A percentile compares a stretch with the other conserved stretches of the same genome.
These are phyloP conservation scores for Tetramorium alpestre DNA, from an alignment of 1,140 invertebrate genomes.

Conservation along the genomic window DNA sequence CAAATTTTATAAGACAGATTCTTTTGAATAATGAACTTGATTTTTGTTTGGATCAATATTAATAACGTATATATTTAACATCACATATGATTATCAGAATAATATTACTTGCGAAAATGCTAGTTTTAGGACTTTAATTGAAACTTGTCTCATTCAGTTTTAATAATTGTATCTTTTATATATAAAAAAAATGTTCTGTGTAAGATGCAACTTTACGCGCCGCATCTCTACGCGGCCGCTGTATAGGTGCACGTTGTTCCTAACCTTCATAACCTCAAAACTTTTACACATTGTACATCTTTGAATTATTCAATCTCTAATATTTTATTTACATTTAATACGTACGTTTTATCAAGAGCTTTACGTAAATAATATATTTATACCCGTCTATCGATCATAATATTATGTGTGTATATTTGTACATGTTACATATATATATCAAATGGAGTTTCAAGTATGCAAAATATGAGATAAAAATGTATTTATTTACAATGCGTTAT, in stretches of 20 bases:
- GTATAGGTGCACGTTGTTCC: neutral
- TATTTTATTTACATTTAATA: neutral
- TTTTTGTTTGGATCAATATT: too few relatives aligned
- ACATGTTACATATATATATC: too few relatives aligned
- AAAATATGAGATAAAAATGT: too few relatives aligned
- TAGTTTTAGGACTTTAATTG: neutral
- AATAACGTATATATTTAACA: too few relatives aligned
- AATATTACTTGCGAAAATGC: neutral
- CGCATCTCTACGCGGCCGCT: neutral
- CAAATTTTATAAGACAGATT: too few relatives aligned
- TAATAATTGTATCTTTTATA: neutral
- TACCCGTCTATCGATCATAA: too few relatives aligned
- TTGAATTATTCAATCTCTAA: neutral
- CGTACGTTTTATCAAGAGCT: neutral
- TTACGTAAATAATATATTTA: neutral
- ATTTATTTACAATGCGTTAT: neutral
- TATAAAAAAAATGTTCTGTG: too few relatives aligned
- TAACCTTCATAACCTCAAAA: slow-evolving; percentile 10
- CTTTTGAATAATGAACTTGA: too few relatives aligned
- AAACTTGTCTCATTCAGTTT: too few relatives aligned
- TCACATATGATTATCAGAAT: neutral
- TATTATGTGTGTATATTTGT: neutral
- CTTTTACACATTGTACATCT: neutral
- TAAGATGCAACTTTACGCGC: neutral
- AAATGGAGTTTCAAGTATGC: too few relatives aligned